Percentiles rank a stretch among this genome's conserved stretches.
These are phyloP conservation scores for Haplotaxodon microlepis DNA, from an alignment of 2,113 vertebrate species.

Conservation along the genomic window DNA sequence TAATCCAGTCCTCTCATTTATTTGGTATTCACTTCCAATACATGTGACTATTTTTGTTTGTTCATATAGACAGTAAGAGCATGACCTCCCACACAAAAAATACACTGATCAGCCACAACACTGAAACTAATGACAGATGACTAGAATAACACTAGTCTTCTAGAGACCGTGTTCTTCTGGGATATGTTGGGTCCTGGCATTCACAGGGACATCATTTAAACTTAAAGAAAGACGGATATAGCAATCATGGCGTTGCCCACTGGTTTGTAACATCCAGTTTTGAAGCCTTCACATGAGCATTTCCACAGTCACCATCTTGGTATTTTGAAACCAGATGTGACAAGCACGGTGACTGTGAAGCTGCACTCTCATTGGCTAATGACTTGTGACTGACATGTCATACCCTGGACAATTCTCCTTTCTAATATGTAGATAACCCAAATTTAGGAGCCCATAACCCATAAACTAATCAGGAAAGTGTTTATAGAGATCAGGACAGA, in stretches of 20 bases:
- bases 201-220: not conserved
- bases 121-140: not conserved
- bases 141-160: not conserved
- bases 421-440: not conserved
- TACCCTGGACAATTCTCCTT: not conserved
- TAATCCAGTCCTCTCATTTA: not conserved
- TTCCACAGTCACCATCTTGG: not conserved
- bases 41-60: not conserved
- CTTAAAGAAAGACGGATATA: not conserved
- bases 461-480: not conserved
- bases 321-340: not conserved
- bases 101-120: not conserved
- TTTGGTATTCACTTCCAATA: not conserved
- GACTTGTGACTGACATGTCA: not conserved
- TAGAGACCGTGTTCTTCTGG: not conserved
- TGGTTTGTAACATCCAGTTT: not conserved
- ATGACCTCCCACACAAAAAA: not conserved
- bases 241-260: fast-evolving
- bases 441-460: not conserved
- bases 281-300: not conserved
- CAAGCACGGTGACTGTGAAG: not conserved
- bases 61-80: not conserved
- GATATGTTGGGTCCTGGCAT: not conserved
- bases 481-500: not conserved
- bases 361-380: not conserved